Conservation (phyloP, 2,113 vertebrate genomes). For the Antechinus stuartii region DNA sequence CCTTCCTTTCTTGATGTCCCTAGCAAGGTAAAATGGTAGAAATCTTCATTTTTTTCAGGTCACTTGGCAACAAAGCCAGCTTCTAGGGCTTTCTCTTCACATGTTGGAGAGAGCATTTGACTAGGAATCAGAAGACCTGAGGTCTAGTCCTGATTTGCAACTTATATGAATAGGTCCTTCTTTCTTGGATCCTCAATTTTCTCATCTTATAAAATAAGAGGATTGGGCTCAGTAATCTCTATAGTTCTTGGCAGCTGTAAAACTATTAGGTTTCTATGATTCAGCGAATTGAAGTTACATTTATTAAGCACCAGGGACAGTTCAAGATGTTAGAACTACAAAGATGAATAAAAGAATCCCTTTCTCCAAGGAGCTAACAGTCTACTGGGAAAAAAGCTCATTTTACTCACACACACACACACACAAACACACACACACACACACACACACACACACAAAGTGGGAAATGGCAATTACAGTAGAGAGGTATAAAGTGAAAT, state of each 20-base stretch:
- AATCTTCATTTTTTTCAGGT: background rate
- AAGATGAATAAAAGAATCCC: background rate
- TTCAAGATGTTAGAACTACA: background rate
- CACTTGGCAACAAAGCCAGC: background rate
- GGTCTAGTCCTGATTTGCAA: background rate
- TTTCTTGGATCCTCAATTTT: background rate
- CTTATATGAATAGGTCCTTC: background rate
- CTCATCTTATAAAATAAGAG: background rate
- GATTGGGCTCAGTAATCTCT: background rate
- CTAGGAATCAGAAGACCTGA: background rate
- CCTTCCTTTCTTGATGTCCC: background rate
- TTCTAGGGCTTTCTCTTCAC: background rate
- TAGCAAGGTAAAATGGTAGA: background rate
- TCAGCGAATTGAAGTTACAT: background rate
- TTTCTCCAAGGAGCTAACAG: background rate
- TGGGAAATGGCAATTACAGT: background rate
- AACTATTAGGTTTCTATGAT: background rate
- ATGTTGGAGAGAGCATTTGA: background rate
- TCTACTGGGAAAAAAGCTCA: background rate
- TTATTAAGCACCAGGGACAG: background rate
- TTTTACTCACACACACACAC: background rate
- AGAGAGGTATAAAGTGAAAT: background rate
- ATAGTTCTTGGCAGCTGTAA: background rate
- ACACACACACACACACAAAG: background rate
- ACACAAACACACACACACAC: no score